Conservation (phyloP, 2,113 vertebrate species). For the Uria lomvia region DNA sequence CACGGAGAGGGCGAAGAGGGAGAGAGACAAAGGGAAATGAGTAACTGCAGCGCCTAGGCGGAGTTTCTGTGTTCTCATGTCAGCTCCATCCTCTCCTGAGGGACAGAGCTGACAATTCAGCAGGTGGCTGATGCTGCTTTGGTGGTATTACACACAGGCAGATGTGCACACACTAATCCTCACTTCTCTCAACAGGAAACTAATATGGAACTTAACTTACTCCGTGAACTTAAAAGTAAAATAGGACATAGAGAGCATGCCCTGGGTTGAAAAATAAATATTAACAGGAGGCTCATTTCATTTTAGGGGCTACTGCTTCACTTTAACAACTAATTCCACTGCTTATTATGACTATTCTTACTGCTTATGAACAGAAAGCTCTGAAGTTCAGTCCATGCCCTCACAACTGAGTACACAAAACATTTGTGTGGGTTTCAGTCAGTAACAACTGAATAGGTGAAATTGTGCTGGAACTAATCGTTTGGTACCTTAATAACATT, state of each 20-base stretch:
- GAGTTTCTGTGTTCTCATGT: not conserved
- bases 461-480: not conserved
- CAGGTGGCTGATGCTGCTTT: not conserved
- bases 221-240: not conserved
- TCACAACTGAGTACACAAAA: not conserved
- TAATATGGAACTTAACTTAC: not conserved
- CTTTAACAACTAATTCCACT: not conserved
- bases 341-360: not conserved
- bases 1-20: not conserved
- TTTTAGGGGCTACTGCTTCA: not conserved
- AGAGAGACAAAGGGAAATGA: not conserved
- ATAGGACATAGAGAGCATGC: too few species aligned
- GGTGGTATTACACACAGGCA: not conserved
- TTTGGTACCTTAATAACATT: not conserved
- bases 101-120: not conserved
- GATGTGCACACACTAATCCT: not conserved
- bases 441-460: not conserved
- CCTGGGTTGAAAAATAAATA: not conserved
- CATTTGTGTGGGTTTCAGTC: not conserved
- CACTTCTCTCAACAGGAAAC: not conserved
- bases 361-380: not conserved
- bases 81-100: too few species aligned
- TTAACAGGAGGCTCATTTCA: not conserved
- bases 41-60: not conserved
- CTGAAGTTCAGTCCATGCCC: not conserved